Evolutionary conservation across 2,888 invertebrate species (phyloP).

Genomic region (Pegoplata infirma): DNA sequence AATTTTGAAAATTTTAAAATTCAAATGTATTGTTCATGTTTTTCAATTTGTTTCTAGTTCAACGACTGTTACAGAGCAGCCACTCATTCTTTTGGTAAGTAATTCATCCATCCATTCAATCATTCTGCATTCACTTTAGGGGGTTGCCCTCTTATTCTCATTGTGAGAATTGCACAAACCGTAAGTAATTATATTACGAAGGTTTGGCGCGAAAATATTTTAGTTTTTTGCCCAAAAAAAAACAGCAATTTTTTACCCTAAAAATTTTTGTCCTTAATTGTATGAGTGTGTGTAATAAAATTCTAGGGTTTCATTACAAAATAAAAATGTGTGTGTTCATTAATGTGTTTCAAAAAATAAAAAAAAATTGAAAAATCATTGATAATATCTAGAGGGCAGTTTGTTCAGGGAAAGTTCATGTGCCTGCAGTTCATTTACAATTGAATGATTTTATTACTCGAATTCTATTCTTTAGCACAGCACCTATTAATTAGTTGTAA

Average conservation of each 20-base stretch:
- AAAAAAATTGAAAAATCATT: constrained; percentile 54
- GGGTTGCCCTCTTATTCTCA: constrained; percentile 46
- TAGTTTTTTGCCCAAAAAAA: constrained; percentile 54
- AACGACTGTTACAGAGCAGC: neutral
- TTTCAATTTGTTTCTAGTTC: neutral
- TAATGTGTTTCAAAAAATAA: constrained; percentile 1
- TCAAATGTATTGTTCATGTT: neutral
- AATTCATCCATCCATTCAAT: neutral
- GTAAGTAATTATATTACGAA: constrained; percentile 47
- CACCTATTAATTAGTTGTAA: constrained; percentile 54
- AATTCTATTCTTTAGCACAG: constrained; percentile 25
- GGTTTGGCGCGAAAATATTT: constrained; percentile 62
- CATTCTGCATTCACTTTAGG: constrained; percentile 30
- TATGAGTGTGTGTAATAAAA: constrained; percentile 23
- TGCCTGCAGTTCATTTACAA: constrained; percentile 40
- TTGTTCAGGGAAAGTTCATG: constrained; percentile 37
- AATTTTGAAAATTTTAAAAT: neutral
- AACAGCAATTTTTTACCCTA: constrained; percentile 48
- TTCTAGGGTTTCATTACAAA: constrained; percentile 39
- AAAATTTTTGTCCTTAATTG: constrained; percentile 17
- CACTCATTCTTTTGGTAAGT: too few species aligned
- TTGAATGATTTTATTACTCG: constrained; percentile 50
- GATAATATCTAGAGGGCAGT: constrained; percentile 52
- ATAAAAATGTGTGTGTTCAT: neutral
- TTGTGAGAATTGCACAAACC: constrained; percentile 43